Conservation (phyloP, 2,888 invertebrate genomes). For the Caenorhabditis becei region DNA sequence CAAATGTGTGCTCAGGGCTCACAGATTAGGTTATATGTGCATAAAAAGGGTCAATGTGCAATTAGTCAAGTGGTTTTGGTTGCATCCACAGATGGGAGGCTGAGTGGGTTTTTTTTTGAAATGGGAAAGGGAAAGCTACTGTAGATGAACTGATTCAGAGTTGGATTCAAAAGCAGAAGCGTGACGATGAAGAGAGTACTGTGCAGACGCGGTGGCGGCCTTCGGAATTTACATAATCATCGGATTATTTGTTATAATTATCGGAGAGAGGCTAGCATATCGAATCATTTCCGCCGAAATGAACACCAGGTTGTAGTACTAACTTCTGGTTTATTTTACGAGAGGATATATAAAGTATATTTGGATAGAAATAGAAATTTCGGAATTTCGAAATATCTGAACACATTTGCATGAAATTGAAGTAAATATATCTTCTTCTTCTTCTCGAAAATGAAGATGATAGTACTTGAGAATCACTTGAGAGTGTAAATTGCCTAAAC, state of each 20-base stretch:
- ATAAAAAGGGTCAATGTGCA: slow-evolving; percentile 42
- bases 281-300: slow-evolving; percentile 59
- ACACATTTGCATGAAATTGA: slow-evolving; percentile 18
- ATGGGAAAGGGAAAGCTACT: not conserved
- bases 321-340: not conserved
- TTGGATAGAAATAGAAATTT: too few relatives aligned
- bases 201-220: slow-evolving; percentile 8
- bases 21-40: slow-evolving; percentile 43
- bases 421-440: slow-evolving; percentile 17
- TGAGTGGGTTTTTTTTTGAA: not conserved
- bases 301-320: slow-evolving; percentile 25
- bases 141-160: not conserved
- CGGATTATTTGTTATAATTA: slow-evolving; percentile 51
- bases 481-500: slow-evolving; percentile 66
- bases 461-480: slow-evolving; percentile 57
- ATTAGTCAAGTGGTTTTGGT: slow-evolving; percentile 51
- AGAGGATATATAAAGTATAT: not conserved
- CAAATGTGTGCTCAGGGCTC: slow-evolving; percentile 30
- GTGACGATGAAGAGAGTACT: slow-evolving; percentile 15
- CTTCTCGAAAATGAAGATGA: slow-evolving; percentile 29
- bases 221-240: slow-evolving; percentile 50
- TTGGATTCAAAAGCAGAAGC: slow-evolving; percentile 1
- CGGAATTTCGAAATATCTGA: not conserved
- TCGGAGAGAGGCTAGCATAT: slow-evolving; percentile 32
- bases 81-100: not conserved